Conservation (phyloP, 92 coral and sea anemone species). For the Zoanthus sansibaricus region DNA sequence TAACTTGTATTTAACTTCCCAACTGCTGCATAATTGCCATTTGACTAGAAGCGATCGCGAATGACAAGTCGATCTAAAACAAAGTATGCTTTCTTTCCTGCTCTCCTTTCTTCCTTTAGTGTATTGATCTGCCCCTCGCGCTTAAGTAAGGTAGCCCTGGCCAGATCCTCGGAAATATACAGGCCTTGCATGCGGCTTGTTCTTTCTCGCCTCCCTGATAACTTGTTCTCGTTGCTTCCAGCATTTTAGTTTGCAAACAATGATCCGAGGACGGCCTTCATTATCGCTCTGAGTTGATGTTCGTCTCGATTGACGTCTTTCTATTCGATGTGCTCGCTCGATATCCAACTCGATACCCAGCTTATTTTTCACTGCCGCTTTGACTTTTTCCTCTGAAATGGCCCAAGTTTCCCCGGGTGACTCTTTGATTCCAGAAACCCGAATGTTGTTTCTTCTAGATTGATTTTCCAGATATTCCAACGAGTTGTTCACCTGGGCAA, state of each 20-base stretch:
- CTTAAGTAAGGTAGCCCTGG: slow-evolving; percentile 26
- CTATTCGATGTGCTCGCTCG: slow-evolving; percentile 22
- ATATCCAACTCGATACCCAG: background rate
- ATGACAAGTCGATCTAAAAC: slow-evolving; percentile 19
- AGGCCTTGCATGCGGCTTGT: slow-evolving; percentile 31
- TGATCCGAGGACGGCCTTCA: slow-evolving; percentile 24
- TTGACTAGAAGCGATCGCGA: slow-evolving; percentile 16
- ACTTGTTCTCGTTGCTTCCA: slow-evolving; percentile 29
- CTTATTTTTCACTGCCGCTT: background rate
- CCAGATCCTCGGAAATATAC: slow-evolving; percentile 22
- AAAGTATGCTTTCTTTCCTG: slow-evolving; percentile 23
- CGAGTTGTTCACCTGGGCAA: slow-evolving; percentile 6
- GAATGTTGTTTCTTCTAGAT: no score
- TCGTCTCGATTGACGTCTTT: no score
- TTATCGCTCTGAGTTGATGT: background rate
- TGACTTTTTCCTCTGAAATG: slow-evolving; percentile 17
- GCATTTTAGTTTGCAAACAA: slow-evolving; percentile 20
- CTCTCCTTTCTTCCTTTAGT: slow-evolving; percentile 33
- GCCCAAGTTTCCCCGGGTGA: slow-evolving; percentile 34
- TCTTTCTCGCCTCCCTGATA: slow-evolving; percentile 34
- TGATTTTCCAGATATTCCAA: slow-evolving; percentile 19
- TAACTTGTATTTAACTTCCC: slow-evolving; percentile 5
- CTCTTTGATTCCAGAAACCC: background rate
- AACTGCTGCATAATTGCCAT: background rate
- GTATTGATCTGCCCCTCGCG: slow-evolving; percentile 14